Percentiles rank a stretch among this genome's conserved stretches.
phyloP scores from a whole-genome alignment of 2,113 vertebrate genomes.

The Micromys minutus region DNA sequence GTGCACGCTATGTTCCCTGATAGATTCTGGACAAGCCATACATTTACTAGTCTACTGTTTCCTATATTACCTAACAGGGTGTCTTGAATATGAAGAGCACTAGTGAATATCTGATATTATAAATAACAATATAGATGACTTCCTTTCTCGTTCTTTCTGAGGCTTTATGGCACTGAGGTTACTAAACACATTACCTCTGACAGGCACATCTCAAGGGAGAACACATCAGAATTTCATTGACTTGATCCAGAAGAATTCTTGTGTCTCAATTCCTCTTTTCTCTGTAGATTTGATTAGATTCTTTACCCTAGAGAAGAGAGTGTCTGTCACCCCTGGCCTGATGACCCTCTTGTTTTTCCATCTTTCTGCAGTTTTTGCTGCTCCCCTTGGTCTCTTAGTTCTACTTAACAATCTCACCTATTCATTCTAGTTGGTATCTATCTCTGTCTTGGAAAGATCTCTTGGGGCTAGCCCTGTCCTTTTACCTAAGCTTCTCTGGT shows the following conservation, averaged over 20 bases:
- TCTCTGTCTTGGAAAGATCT: neutral
- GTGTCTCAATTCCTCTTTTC: neutral
- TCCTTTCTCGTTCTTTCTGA: neutral
- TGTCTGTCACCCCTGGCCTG: neutral
- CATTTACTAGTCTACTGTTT: conserved; percentile 37
- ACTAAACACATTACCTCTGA: neutral
- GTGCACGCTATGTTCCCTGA: neutral
- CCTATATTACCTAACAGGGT: neutral
- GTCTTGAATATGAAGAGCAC: neutral
- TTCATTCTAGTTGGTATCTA: neutral
- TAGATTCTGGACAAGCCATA: neutral
- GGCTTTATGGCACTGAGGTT: neutral
- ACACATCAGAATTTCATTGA: neutral
- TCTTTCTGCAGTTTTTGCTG: neutral
- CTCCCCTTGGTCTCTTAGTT: neutral
- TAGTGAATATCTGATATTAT: conserved; percentile 14
- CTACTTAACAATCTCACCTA: neutral
- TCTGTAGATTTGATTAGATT: conserved; percentile 13
- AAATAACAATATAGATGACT: neutral
- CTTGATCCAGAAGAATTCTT: neutral
- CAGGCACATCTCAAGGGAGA: neutral
- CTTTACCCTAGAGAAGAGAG: neutral
- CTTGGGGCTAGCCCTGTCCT: neutral
- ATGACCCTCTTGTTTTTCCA: neutral
- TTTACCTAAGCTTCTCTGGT: neutral